A percentile compares a stretch with the other conserved stretches of the same genome.
These are phyloP conservation scores for Octomys mimax DNA, from an alignment of 2,797 vertebrate species.

Conservation along the genomic window DNA sequence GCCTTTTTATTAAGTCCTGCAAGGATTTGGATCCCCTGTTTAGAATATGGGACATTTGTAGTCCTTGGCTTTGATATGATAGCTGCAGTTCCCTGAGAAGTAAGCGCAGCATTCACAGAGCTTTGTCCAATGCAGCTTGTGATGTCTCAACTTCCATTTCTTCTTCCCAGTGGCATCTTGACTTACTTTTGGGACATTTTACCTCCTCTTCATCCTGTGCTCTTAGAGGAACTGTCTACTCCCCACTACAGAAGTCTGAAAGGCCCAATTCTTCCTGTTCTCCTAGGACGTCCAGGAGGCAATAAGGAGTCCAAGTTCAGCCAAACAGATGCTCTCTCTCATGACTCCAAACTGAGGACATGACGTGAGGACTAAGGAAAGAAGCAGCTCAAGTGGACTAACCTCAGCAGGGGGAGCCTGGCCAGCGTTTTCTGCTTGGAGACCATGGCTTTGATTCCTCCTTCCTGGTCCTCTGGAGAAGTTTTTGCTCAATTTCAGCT, in stretches of 20 bases:
- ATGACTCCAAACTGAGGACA: conserved; percentile 41
- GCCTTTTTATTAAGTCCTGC: not conserved
- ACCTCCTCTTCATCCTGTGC: not conserved
- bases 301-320: conserved; percentile 23
- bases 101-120: not conserved
- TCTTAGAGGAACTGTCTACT: not conserved
- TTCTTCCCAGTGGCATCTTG: not conserved
- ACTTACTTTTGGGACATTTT: not conserved
- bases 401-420: not conserved
- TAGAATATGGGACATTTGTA: not conserved
- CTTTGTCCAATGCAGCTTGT: not conserved
- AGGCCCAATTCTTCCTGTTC: not conserved
- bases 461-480: not conserved
- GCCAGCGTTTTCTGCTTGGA: conserved; percentile 16
- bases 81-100: not conserved
- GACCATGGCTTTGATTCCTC: conserved; percentile 3
- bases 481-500: not conserved
- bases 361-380: conserved; percentile 14
- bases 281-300: not conserved
- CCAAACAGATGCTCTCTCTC: not conserved
- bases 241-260: not conserved
- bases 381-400: conserved; percentile 20
- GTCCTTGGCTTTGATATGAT: not conserved
- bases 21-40: not conserved
- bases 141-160: not conserved